Evolutionary conservation across 2,113 vertebrate genomes (phyloP), one percentile per base, ranked within the genome.

Genomic region (Elachura formosa): DNA sequence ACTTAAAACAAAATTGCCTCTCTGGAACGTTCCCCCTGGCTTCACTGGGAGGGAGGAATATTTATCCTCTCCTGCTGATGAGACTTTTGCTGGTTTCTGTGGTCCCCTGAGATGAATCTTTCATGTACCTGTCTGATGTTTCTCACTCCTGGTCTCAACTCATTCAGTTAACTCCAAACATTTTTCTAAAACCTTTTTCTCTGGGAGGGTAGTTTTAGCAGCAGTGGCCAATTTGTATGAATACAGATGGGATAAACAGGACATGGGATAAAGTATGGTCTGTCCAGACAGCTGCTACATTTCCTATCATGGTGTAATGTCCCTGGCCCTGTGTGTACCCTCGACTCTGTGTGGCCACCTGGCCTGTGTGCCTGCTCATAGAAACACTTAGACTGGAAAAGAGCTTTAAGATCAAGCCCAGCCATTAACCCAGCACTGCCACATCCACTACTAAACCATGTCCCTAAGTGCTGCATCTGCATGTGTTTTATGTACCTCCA

Each of bases 321-420:
- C 9, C 29, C 40, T 40, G 41, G 14, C 29, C 3, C 1, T 10
- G 17, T 33, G 18, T 38, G 11, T 29, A 13, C 28, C 3, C 0
- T 22, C 20, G 22, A 17, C 18, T 15, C 51, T 46, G 76, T 52
- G 22, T 76, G 48, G 22, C 33, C 61, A 31, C 34, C 52, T 81
- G 6, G 0, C 8, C 46, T 23, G 14, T 38, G 18, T n/a, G 43
- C 18, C 38, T 59, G 22, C 18, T 43, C 25, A 49, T 9, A 41
- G 71, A 62, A 62, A 62, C 48, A 43, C 19, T 24, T 20, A 48
- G 48, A 25, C 6, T 75, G 62, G 69, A 48, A 55, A 68, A 89
- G 21, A 75, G 4, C 11, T 82, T 61, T 34, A 52, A 75, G 54
- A 68, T 48, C 17, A 7, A 41, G 34, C 41, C 40, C 19, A 48